These are phyloP conservation scores for Apamea anceps DNA, from an alignment of 2,888 invertebrate species.

Conservation along the genomic window DNA sequence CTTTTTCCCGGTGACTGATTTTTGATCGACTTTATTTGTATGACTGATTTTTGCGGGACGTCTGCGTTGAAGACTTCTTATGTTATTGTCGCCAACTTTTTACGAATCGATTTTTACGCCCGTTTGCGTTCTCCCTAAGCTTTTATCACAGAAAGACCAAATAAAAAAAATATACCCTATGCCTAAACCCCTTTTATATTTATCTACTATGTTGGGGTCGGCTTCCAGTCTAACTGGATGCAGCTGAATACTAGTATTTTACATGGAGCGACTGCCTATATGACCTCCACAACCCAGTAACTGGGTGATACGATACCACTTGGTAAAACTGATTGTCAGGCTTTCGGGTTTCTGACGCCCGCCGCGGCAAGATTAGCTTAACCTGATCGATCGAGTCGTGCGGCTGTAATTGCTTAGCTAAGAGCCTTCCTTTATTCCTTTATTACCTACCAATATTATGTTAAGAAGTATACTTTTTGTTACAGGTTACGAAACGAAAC, in stretches of 20 bases:
- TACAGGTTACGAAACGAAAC: slow-evolving; percentile 87
- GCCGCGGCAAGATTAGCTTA: too few species aligned
- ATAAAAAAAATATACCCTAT: neutral
- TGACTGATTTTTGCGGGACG: neutral
- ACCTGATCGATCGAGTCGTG: too few species aligned
- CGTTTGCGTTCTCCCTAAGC: neutral
- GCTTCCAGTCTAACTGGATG: too few species aligned
- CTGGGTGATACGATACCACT: too few species aligned
- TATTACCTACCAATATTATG: neutral
- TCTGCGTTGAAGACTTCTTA: neutral
- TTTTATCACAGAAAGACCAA: neutral
- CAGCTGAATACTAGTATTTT: too few species aligned
- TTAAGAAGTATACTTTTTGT: slow-evolving; percentile 27
- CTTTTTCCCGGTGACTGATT: neutral
- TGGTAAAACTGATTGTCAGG: too few species aligned
- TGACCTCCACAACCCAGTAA: too few species aligned
- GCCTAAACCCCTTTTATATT: neutral
- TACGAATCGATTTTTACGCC: neutral
- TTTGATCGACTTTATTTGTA: neutral
- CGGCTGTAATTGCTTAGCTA: too few species aligned
- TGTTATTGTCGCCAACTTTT: neutral
- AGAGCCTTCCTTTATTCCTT: neutral
- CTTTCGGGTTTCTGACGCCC: too few species aligned
- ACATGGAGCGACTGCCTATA: too few species aligned
- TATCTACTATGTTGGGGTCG: too few species aligned